Base-by-base conservation (phyloP, 2,113 vertebrate species). In the Gobius niger region DNA sequence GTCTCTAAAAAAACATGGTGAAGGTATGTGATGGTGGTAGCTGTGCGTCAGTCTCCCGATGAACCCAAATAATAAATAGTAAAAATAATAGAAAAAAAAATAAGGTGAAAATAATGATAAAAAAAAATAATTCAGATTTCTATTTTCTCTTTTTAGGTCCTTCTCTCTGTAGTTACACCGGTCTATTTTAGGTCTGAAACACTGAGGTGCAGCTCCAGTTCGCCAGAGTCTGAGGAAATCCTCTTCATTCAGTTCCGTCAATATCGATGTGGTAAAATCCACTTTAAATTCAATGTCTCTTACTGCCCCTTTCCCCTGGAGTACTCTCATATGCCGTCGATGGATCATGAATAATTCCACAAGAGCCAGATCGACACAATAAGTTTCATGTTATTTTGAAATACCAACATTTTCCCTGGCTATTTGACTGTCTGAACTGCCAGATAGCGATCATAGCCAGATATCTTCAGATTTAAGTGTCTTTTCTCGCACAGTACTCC, bases 11-110 rank as follows among this genome's bases (percentile, higher is more conserved):
- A 5, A n/a, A 4, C 3, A 34, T 49, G 12, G 24, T 54, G 65
- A 16, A 44, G 44, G 44, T 59, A 77, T 74, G 63, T 63, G 57
- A 40, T 49, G 47, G 67, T 63, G 66, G 57, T 24, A 65, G 44
- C 73, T 70, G 52, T 64, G 49, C 40, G 67, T 76, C 64, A 80
- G 66, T 46, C 53, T 72, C 68, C 47, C 72, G 77, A 87, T 84
- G 75, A 81, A 74, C 64, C 56, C 73, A 42, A 89, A 88, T 79
- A 87, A 92, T 84, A 89, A 86, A 91, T 87, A 85, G 70, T 85
- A 88, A 80, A 89, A 91, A 90, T 88, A 44, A 87, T 90, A 86
- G 44, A 87, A 91, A 87, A 87, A 91, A 87, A 91, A 87, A 86
- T 68, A 46, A 78, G 74, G 83, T 75, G 79, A 88, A 89, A 89